Evolutionary conservation across 2,888 invertebrate genomes (phyloP).

Genomic region (Zonitis immaculata): DNA sequence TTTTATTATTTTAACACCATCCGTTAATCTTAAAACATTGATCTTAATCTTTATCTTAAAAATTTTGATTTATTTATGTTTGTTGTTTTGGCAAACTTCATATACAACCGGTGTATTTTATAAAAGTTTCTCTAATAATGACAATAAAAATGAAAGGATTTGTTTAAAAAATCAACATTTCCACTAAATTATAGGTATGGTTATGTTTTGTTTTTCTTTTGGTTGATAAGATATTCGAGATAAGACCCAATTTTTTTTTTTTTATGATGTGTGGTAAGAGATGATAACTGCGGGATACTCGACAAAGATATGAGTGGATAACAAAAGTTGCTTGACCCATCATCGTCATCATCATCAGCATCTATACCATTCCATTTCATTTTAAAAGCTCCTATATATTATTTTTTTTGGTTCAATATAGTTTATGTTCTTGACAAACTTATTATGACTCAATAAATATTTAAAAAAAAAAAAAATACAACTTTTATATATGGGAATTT

Average conservation of each 20-base stretch:
- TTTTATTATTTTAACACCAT: slow-evolving; percentile 3
- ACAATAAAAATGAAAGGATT: not conserved
- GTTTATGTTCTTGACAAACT: slow-evolving; percentile 47
- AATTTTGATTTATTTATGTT: no score
- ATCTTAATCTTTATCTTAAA: slow-evolving; percentile 1
- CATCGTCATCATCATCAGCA: no score
- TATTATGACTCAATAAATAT: slow-evolving; percentile 50
- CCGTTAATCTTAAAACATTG: slow-evolving; percentile 2
- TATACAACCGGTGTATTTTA: no score
- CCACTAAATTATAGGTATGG: no score
- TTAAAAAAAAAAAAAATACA: slow-evolving; percentile 40
- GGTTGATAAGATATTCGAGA: slow-evolving; percentile 1
- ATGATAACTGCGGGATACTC: slow-evolving; percentile 20
- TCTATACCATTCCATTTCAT: no score
- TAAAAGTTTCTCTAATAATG: not conserved
- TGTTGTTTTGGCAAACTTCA: not conserved
- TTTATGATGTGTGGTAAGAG: slow-evolving; percentile 17
- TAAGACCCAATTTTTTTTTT: slow-evolving; percentile 15
- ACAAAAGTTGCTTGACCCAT: slow-evolving; percentile 33
- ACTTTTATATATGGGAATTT: slow-evolving; percentile 41
- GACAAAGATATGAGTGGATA: slow-evolving; percentile 8
- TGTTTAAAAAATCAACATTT: no score
- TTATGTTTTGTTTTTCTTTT: not conserved
- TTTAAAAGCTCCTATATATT: slow-evolving; percentile 42
- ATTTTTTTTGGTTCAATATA: slow-evolving; percentile 43